Base-by-base conservation (phyloP, 2,113 vertebrate genomes). In the Oncorhynchus nerka region DNA sequence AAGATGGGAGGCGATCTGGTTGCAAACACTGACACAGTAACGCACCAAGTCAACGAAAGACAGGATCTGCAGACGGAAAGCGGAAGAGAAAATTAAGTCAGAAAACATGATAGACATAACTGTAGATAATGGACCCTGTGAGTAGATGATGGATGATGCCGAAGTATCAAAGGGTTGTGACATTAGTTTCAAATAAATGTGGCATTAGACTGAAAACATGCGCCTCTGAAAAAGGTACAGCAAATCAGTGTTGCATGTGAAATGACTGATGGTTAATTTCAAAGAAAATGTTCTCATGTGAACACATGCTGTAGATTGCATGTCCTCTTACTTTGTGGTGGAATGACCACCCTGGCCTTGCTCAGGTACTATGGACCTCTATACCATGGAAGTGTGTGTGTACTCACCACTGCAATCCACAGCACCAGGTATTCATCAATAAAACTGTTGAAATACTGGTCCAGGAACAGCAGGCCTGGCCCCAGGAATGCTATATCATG, bases 401-500 rank as follows among this genome's bases (percentile, higher is more conserved):
- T 30, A 82, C 97, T 93, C 88, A 99, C 98, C 95, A 99, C 85
- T 34, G 98, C 96, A 85, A 99, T 95, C 97, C 97, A 99, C 77
- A 99, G 94, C 15, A 99, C 97, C 89, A 97, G 87, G 84, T 99
- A 98, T 79, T 99, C 97, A 68, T 99, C 96, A 81, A 99, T 95
- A 91, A 99, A 98, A 92, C 97, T 99, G 94, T 99, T 99, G 93
- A 98, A 99, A 93, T 99, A 99, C 80, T 99, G 98, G 92, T 99
- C 94, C 76, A 99, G 94, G 75, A 99, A 99, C 79, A 99, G 84
- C 5, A 99, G 93, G 0, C 97, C 97, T 11, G 98, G 98, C n/a
- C 98, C 98, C 78, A 99, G 94, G 88, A 99, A 99, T 3, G 96
- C 97, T 80, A 97, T 94, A 86, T 99, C 98, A 24, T 98, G 95